A percentile compares a stretch with the other conserved stretches of the same genome.
phyloP scores from a whole-genome alignment of 2,888 invertebrate species.

The Ormyrus thymus region DNA sequence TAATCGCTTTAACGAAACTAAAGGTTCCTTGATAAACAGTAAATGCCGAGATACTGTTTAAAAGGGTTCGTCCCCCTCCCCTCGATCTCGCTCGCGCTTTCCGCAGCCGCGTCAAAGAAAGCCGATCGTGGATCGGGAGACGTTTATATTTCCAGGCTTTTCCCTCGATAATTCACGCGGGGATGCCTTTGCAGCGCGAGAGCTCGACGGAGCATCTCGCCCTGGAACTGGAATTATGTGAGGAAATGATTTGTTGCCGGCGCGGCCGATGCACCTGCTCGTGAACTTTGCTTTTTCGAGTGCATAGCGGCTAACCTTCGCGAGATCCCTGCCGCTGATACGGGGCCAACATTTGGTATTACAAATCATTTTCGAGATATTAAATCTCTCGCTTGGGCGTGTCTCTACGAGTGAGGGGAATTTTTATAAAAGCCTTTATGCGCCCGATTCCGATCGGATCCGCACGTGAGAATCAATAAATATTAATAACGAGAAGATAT shows the following conservation, averaged over 20 bases:
- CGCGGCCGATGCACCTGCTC: constrained; percentile 22
- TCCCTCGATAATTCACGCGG: constrained; percentile 47
- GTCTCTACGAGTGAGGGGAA: no score
- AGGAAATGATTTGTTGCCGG: constrained; percentile 36
- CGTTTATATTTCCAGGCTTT: constrained; percentile 32
- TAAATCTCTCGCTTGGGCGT: not conserved
- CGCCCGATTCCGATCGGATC: no score
- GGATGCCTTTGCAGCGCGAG: no score
- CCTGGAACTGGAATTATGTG: no score
- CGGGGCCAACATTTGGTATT: not conserved
- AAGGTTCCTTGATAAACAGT: constrained; percentile 57
- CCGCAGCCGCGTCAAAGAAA: no score
- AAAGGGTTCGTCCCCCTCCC: constrained; percentile 49
- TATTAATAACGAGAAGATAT: no score
- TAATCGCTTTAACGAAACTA: constrained; percentile 63
- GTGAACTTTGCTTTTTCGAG: not conserved
- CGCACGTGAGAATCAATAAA: no score
- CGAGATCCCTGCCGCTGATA: no score
- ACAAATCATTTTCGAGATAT: constrained; percentile 25
- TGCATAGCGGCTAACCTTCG: no score
- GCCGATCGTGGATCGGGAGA: not conserved
- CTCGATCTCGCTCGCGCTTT: constrained; percentile 6
- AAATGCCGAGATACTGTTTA: constrained; percentile 56
- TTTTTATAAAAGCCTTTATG: no score
- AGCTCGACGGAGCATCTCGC: no score